Evolutionary conservation across 2,797 vertebrate species (phyloP).

Genomic region (Eulemur coronatus): DNA sequence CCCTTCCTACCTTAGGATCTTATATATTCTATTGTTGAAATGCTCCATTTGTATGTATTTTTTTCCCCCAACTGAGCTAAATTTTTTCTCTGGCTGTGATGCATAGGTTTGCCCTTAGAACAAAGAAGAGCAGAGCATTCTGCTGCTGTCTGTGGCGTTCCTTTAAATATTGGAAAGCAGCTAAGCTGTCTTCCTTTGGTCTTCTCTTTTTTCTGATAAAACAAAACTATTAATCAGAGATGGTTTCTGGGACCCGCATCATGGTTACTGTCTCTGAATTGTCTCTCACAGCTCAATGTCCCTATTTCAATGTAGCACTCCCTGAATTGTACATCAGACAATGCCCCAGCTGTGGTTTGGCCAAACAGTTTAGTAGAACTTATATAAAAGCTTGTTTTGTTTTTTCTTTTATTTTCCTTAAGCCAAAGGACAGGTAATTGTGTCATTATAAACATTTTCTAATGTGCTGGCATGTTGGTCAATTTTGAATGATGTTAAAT

Average conservation of each 20-base stretch:
- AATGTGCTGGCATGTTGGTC: background rate
- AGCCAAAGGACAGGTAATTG: background rate
- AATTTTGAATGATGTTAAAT: background rate
- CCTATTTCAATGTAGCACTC: background rate
- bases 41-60: background rate
- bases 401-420: background rate
- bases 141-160: background rate
- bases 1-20: background rate
- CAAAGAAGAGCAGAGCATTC: background rate
- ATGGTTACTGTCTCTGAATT: too few relatives aligned
- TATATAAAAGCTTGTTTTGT: background rate
- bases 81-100: background rate
- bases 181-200: background rate
- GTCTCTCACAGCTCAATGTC: background rate
- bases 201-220: background rate
- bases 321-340: background rate
- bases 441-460: conserved; percentile 39
- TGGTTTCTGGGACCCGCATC: background rate
- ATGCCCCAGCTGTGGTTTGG: background rate
- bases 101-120: background rate
- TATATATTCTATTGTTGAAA: background rate
- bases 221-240: background rate
- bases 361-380: background rate
- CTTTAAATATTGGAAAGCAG: background rate
- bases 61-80: background rate